phyloP scores from a whole-genome alignment of 1,140 invertebrate genomes.

The Pachypeltis micranthus region DNA sequence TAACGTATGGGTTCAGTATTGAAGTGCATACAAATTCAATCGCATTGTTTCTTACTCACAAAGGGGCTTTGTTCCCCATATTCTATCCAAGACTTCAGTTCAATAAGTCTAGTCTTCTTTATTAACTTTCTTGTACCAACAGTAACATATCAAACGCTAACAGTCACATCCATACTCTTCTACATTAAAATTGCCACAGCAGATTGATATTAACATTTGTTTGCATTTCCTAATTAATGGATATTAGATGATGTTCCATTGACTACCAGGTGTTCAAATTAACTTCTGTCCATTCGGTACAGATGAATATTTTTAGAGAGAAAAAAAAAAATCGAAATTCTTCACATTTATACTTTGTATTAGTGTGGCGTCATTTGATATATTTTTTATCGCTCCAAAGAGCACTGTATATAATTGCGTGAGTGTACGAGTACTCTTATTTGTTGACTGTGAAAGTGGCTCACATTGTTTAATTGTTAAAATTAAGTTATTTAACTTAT shows the following conservation, averaged over 20 bases:
- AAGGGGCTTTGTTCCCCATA: too few species aligned
- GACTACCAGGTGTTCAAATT: background rate
- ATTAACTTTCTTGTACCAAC: too few species aligned
- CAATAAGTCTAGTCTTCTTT: too few species aligned
- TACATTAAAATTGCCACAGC: background rate
- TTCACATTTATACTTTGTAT: background rate
- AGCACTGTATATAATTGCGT: background rate
- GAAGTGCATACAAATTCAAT: too few species aligned
- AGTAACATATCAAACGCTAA: too few species aligned
- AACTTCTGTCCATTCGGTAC: background rate
- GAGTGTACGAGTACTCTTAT: background rate
- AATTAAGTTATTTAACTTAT: background rate
- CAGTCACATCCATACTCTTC: too few species aligned
- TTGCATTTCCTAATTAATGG: background rate
- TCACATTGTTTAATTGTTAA: background rate
- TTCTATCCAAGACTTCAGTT: too few species aligned
- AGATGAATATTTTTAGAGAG: background rate
- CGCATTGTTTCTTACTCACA: too few species aligned
- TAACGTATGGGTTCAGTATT: too few species aligned
- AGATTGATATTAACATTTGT: background rate
- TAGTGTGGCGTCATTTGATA: background rate
- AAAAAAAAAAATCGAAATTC: background rate
- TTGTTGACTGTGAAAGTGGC: background rate
- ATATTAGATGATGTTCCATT: background rate
- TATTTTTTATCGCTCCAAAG: background rate